A percentile compares a stretch with the other conserved stretches of the same genome.
These are phyloP conservation scores for Rhogogaster chlorosoma DNA, from an alignment of 2,888 invertebrate species.

Conservation along the genomic window DNA sequence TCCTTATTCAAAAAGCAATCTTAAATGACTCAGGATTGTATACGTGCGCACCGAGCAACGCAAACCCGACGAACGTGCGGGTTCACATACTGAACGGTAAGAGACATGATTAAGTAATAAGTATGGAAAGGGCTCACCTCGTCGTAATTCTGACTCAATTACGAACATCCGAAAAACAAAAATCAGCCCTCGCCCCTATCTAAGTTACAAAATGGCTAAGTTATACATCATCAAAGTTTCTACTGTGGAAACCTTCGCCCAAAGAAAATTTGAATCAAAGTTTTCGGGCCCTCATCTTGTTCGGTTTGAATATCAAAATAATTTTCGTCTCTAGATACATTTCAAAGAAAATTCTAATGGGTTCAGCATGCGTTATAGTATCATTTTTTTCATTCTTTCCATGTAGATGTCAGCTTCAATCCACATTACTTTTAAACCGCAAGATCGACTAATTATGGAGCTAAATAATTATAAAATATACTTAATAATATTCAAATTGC, in stretches of 20 bases:
- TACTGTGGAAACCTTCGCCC: neutral
- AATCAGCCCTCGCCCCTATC: too few relatives aligned
- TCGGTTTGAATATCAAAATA: neutral
- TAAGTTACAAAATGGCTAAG: neutral
- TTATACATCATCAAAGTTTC: neutral
- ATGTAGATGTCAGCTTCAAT: neutral
- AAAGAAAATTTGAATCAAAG: neutral
- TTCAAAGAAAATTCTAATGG: neutral
- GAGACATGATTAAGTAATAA: neutral
- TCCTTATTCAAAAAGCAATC: conserved; percentile 90
- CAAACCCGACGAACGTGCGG: conserved; percentile 87
- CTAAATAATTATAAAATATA: too few relatives aligned
- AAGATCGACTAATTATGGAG: neutral
- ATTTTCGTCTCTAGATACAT: neutral
- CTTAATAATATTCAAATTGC: neutral
- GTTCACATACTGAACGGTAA: conserved; percentile 94
- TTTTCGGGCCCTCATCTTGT: neutral
- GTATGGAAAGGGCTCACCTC: neutral
- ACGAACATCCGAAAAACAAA: neutral
- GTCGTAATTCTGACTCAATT: neutral
- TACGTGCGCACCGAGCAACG: conserved; percentile 92
- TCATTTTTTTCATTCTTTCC: too few relatives aligned
- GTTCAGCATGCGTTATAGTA: neutral
- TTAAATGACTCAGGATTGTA: conserved; percentile 90
- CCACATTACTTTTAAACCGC: neutral